phyloP scores from a whole-genome alignment of 1,140 invertebrate genomes.

The Achroia grisella region DNA sequence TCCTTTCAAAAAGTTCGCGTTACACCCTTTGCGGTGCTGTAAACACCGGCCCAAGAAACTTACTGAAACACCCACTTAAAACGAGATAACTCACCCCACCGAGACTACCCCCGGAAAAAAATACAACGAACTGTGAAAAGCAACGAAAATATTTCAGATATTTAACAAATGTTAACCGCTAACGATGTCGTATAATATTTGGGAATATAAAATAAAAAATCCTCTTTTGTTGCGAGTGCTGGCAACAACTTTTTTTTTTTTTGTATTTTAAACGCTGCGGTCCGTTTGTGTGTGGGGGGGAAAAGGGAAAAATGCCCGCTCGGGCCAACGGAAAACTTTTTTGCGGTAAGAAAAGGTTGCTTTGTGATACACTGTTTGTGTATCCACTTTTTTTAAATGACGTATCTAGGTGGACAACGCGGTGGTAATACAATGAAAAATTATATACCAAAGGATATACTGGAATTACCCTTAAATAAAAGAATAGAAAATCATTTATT shows the following conservation, averaged over 20 bases:
- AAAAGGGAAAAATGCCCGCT: slow-evolving; percentile 48
- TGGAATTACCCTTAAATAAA: no score
- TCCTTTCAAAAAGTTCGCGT: slow-evolving; percentile 5
- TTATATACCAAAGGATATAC: no score
- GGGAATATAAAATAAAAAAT: slow-evolving; percentile 61
- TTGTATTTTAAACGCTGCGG: slow-evolving; percentile 40
- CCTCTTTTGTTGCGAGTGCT: slow-evolving; percentile 45
- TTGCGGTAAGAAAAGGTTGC: slow-evolving; percentile 66
- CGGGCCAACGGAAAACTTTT: slow-evolving; percentile 49
- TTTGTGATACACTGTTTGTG: slow-evolving; percentile 38
- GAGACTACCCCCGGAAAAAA: slow-evolving; percentile 20
- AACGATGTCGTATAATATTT: slow-evolving; percentile 61
- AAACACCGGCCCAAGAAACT: slow-evolving; percentile 33
- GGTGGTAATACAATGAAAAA: no score
- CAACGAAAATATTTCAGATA: slow-evolving; percentile 57
- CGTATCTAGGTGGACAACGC: background rate
- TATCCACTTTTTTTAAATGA: slow-evolving; percentile 21
- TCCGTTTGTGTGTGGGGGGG: slow-evolving; percentile 37
- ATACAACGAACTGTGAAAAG: slow-evolving; percentile 9
- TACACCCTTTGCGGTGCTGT: slow-evolving; percentile 7
- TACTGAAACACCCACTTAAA: slow-evolving; percentile 40
- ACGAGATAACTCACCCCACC: slow-evolving; percentile 27
- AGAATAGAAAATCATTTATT: no score
- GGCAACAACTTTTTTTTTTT: slow-evolving; percentile 51
- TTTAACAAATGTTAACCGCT: slow-evolving; percentile 58